These are phyloP conservation scores for Neosalanx taihuensis DNA, from an alignment of 2,797 vertebrate species.

Conservation along the genomic window DNA sequence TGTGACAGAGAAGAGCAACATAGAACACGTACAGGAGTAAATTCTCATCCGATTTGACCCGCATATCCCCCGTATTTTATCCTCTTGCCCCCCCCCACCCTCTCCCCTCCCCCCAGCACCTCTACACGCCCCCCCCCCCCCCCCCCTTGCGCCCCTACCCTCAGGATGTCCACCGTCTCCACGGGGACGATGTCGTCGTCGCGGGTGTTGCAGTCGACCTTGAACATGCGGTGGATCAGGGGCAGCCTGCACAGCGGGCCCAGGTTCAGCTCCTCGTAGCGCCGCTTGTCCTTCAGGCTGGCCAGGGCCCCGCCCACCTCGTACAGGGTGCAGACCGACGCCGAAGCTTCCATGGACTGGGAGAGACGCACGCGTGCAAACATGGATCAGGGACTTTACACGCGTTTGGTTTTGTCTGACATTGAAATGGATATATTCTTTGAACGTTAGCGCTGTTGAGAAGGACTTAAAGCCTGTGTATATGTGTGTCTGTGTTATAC, in stretches of 20 bases:
- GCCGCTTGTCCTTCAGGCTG: constrained; percentile 74
- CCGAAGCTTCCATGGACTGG: constrained; percentile 62
- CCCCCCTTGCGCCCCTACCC: constrained; percentile 48
- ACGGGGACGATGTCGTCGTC: constrained; percentile 78
- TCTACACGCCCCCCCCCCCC: background rate
- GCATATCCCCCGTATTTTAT: too few species aligned
- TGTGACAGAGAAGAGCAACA: too few species aligned
- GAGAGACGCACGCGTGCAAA: background rate
- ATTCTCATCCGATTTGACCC: too few species aligned
- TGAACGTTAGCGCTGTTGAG: background rate
- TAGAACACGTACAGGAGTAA: too few species aligned
- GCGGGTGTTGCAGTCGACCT: constrained; percentile 69
- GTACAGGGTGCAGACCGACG: constrained; percentile 72
- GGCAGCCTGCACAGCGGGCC: constrained; percentile 79
- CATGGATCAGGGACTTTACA: background rate
- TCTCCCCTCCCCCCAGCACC: too few species aligned
- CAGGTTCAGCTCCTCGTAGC: constrained; percentile 74
- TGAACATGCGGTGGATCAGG: constrained; percentile 72
- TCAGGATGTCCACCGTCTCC: constrained; percentile 73
- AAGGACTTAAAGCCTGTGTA: background rate
- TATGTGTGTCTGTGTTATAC: too few species aligned
- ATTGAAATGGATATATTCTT: too few species aligned
- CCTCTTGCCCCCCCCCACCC: too few species aligned
- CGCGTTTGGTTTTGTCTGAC: background rate
- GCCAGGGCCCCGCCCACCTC: constrained; percentile 74